Percentiles rank a stretch among this genome's conserved stretches.
phyloP scores from a whole-genome alignment of 2,797 vertebrate genomes.

The Rhadinocentrus ornatus region DNA sequence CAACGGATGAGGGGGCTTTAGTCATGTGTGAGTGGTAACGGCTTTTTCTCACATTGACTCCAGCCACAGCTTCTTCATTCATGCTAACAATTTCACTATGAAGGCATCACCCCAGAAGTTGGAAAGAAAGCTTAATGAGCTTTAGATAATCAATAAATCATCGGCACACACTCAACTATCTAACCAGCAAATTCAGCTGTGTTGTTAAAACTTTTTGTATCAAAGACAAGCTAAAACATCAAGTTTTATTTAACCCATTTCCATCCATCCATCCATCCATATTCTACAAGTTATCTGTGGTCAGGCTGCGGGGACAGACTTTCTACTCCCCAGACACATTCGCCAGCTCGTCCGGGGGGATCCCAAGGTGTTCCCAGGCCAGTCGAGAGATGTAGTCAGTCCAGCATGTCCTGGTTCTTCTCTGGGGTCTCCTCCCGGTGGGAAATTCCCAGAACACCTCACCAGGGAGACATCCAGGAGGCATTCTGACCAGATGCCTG shows the following conservation, averaged over 20 bases:
- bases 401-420: too few relatives aligned
- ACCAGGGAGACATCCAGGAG: too few relatives aligned
- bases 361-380: too few relatives aligned
- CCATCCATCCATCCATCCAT: too few relatives aligned
- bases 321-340: too few relatives aligned
- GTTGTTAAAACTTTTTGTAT: background rate
- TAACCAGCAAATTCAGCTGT: background rate
- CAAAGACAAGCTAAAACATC: background rate
- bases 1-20: constrained; percentile 14
- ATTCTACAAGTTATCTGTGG: too few relatives aligned
- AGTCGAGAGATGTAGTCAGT: too few relatives aligned
- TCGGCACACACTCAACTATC: background rate
- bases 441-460: too few relatives aligned
- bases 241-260: background rate
- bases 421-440: too few relatives aligned
- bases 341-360: too few relatives aligned
- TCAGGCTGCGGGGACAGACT: too few relatives aligned
- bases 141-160: background rate
- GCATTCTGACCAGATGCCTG: too few relatives aligned
- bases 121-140: background rate
- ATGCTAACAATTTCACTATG: background rate
- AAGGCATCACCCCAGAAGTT: background rate
- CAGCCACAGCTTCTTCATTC: constrained; percentile 7
- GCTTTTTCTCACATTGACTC: constrained; percentile 16
- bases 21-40: constrained; percentile 26